phyloP scores from a whole-genome alignment of 2,888 invertebrate species.

The Oegoconia quadripuncta region DNA sequence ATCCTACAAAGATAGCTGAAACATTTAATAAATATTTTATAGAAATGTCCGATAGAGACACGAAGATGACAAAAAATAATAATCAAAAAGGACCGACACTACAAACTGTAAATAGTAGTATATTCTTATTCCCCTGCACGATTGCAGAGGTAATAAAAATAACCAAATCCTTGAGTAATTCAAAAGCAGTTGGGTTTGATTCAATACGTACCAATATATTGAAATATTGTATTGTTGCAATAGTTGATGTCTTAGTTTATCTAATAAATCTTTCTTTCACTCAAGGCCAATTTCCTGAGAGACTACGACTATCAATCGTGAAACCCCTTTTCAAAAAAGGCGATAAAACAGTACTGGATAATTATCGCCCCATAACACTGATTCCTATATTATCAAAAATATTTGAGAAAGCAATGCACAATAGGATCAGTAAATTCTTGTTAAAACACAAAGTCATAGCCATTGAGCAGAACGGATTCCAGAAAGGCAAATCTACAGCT shows the following conservation, averaged over 20 bases:
- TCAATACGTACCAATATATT: background rate
- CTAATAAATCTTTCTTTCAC: background rate
- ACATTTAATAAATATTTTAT: background rate
- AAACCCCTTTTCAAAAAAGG: constrained; percentile 4
- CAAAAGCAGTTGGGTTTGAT: background rate
- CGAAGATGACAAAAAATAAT: background rate
- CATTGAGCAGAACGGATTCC: constrained; percentile 9
- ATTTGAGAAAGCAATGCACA: constrained; percentile 9
- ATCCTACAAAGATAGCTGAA: background rate
- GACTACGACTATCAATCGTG: background rate
- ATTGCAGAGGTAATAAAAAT: background rate
- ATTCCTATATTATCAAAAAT: constrained; percentile 7
- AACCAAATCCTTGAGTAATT: background rate
- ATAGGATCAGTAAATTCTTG: background rate
- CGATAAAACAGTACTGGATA: background rate
- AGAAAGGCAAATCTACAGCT: constrained; percentile 2
- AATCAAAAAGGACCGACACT: background rate
- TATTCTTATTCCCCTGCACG: background rate
- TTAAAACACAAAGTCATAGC: background rate
- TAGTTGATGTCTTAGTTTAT: background rate
- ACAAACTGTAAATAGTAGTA: background rate
- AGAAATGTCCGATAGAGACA: background rate
- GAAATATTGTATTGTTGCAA: background rate
- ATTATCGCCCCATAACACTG: constrained; percentile 9
- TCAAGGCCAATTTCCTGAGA: constrained; percentile 6